These are phyloP conservation scores for Porites cylindrica DNA, from an alignment of 92 coral and sea anemone species.

Conservation along the genomic window DNA sequence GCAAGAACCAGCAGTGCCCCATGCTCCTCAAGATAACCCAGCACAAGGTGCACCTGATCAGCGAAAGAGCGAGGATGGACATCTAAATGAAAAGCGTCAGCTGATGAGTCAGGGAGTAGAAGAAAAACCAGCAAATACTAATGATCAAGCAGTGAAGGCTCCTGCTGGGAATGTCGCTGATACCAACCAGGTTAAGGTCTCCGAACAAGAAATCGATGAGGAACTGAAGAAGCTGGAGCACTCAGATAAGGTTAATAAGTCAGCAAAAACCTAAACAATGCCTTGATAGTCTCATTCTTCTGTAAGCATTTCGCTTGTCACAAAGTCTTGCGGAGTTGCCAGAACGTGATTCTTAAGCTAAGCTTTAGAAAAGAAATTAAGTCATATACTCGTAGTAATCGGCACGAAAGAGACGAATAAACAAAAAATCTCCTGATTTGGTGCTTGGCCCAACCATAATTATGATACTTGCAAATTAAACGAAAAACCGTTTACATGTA, in stretches of 20 bases:
- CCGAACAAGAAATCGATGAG: slow-evolving; percentile 45
- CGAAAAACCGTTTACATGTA: too few relatives aligned
- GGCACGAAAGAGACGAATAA: neutral
- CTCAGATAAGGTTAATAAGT: slow-evolving; percentile 30
- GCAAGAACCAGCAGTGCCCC: slow-evolving; percentile 86
- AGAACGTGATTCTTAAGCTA: neutral
- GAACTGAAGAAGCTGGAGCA: slow-evolving; percentile 51
- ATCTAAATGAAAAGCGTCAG: slow-evolving; percentile 62
- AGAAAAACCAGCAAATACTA: neutral
- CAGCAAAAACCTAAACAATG: neutral
- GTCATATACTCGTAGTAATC: neutral
- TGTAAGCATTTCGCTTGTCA: neutral
- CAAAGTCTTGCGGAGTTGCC: neutral
- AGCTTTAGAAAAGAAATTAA: too few relatives aligned
- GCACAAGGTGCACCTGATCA: slow-evolving; percentile 41
- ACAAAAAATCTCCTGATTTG: too few relatives aligned
- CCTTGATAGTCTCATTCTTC: neutral
- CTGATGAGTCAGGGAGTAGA: slow-evolving; percentile 73
- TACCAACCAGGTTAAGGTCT: slow-evolving; percentile 27
- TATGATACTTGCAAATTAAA: too few relatives aligned
- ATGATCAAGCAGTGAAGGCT: neutral
- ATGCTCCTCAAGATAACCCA: slow-evolving; percentile 70
- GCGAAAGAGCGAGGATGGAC: slow-evolving; percentile 38
- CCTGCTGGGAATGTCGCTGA: slow-evolving; percentile 5
- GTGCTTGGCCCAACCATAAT: too few relatives aligned